Base-by-base conservation (phyloP, 2,888 invertebrate genomes). In the Asteroscopus sphinx region DNA sequence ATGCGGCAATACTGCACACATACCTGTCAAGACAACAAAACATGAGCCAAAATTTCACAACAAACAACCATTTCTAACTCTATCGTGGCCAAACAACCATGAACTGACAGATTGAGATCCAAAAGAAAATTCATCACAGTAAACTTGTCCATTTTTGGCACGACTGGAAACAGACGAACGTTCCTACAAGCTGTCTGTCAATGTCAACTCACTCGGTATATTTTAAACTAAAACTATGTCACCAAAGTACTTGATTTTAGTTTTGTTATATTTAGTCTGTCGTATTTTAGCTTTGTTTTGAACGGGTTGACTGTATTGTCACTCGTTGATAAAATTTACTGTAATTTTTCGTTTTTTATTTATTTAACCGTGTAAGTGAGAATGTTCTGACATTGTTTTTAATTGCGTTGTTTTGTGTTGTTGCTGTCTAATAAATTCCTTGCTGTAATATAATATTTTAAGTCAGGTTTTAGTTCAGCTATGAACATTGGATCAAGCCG, bases 201-300 rank as follows among this genome's bases (percentile, higher is more conserved):
- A 68, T 71, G 80, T 79, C 82, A 69, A 49, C 61, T 65, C 41
- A 55, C 62, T 64, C 63, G 69, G 76, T 63, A 58, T 78, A 74
- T 78, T 81, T 73, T 73, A 70, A 68, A 76, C 67, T 73, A 62
- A 64, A 80, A 73, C 74, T 67, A 46, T 73, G 77, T 69, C 74
- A 66, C 55, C 33, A 53, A 47, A 67, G 51, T 57, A 58, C 56
- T 74, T 59, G 51, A 42, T 64, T 60, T 60, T 73, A 49, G 44
- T 60, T 47, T 7, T 32, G 49, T 45, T 62, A 55, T 67, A 63
- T 72, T 55, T 66, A 56, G 26, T 53, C 25, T 35, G 40, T 41
- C 30, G 64, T 64, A 36, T 55, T 70, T 54, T 41, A 55, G 49
- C 17, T 58, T 35, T 58, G 47, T 61, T 72, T 51, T 37, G 74